Base-by-base conservation (phyloP, 2,888 invertebrate species). In the Eumacrocentrus americanus region DNA sequence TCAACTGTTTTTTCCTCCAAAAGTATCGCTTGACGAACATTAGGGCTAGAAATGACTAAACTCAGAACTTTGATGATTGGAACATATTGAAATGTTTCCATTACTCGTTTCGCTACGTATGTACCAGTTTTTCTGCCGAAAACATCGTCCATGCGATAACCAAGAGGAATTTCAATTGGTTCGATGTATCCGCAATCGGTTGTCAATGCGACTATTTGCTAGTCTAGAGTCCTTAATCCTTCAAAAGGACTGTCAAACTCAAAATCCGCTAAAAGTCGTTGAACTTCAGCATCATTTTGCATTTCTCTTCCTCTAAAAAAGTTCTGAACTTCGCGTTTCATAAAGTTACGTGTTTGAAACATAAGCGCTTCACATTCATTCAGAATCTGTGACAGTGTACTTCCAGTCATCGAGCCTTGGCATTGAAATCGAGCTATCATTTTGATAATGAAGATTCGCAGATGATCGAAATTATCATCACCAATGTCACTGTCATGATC, bases 71-170 rank as follows among this genome's bases (percentile, higher is more conserved):
- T 47, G 37, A 66, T 63, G 7, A 64, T 50, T 12, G 65, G 61
- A 3, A 65, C 60, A 55, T 65, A 63, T 48, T 65, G 58, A 37
- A 38, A 63, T 14, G 62, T 63, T 58, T 69, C 68, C 22, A 51
- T 22, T 2, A 59, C 50, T 25, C 46, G 29, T 55, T 56, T 58
- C 2, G 61, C 62, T 34, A 56, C 35, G 47, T 62, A 62, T 6
- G 47, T 50, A 11, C 53, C 29, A 3, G 60, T 42, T 5, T 58
- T 22, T 44, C 23, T 51, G n/a, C 63, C 50, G 1, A 61, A 50
- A 37, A 50, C 58, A 37, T 53, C 51, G 16, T 64, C 61, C n/a
- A 52, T 6, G 7, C 64, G 48, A 23, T 57, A 47, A 34, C 58
- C 63, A 9, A 57, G 52, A n/a, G 34, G 55, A 0, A 44, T 42